These are phyloP conservation scores for Plestiodon gilberti DNA, from an alignment of 2,113 vertebrate genomes.

Conservation along the genomic window DNA sequence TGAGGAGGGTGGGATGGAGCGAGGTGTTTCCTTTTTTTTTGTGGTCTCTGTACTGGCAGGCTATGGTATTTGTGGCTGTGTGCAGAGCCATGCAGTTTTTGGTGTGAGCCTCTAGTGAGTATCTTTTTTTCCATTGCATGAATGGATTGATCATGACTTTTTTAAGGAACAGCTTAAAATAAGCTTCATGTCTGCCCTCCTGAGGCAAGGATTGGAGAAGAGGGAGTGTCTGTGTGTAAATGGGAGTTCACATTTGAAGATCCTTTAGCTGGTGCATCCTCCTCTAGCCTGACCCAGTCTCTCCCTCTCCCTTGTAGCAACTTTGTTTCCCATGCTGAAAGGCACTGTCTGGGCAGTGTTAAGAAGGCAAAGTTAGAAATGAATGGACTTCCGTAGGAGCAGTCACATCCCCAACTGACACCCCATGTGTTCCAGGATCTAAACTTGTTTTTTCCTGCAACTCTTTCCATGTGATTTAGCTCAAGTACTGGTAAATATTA, in stretches of 20 bases:
- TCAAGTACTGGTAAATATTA: neutral
- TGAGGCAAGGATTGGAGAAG: neutral
- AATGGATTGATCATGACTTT: too few species aligned
- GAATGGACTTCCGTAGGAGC: neutral
- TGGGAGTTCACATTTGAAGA: neutral
- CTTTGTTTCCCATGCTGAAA: neutral
- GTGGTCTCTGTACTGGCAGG: neutral
- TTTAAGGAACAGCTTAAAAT: too few species aligned
- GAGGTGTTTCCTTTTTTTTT: neutral
- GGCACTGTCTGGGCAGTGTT: neutral
- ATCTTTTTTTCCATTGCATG: too few species aligned
- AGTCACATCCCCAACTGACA: neutral
- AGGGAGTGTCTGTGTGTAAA: neutral
- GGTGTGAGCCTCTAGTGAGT: too few species aligned
- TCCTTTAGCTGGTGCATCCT: neutral
- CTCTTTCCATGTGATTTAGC: neutral
- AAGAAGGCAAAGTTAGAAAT: neutral
- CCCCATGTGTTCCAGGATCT: neutral
- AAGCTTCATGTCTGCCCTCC: neutral
- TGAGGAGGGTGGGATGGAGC: neutral
- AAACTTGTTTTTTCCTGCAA: neutral
- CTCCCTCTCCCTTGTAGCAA: neutral
- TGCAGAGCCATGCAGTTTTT: too few species aligned
- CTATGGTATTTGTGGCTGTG: too few species aligned
- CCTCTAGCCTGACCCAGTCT: neutral